phyloP scores from a whole-genome alignment of 2,888 invertebrate species.

The Caenorhabditis drosophilae region DNA sequence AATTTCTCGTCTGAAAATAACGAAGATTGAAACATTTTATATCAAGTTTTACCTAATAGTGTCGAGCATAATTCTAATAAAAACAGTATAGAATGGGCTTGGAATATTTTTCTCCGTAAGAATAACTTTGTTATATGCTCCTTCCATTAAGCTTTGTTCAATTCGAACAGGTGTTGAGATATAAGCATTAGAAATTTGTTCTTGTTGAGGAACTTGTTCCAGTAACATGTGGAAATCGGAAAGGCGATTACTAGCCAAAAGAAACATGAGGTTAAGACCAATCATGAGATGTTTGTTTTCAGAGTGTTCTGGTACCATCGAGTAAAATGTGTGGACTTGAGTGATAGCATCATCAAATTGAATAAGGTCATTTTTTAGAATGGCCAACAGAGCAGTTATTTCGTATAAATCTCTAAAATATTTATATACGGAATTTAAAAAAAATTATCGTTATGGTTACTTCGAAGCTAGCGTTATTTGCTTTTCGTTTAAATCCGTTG shows the following conservation, averaged over 20 bases:
- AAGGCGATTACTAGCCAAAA: conserved; percentile 86
- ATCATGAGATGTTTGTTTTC: conserved; percentile 90
- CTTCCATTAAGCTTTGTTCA: conserved; percentile 98
- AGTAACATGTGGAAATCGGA: conserved; percentile 93
- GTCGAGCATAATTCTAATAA: conserved; percentile 92
- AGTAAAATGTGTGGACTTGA: conserved; percentile 87
- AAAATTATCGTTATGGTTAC: conserved; percentile 7
- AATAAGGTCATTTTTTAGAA: conserved; percentile 87
- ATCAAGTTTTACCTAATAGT: conserved; percentile 78
- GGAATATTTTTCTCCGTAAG: conserved; percentile 93
- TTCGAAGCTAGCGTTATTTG: conserved; percentile 17
- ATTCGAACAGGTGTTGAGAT: conserved; percentile 91
- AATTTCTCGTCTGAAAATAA: conserved; percentile 79
- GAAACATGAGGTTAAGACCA: conserved; percentile 89
- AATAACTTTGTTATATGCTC: conserved; percentile 94
- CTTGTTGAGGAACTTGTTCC: conserved; percentile 87
- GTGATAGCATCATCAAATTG: conserved; percentile 96
- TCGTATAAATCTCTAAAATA: conserved; percentile 83
- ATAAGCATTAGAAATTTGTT: conserved; percentile 89
- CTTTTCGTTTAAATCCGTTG: conserved; percentile 15
- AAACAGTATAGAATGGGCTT: conserved; percentile 90
- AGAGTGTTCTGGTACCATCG: conserved; percentile 85
- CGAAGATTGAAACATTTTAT: conserved; percentile 3
- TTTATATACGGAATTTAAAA: background rate
- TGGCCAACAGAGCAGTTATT: conserved; percentile 94